Evolutionary conservation across 2,888 invertebrate species (phyloP).

Genomic region (Gastracanthus pulcherrimus): DNA sequence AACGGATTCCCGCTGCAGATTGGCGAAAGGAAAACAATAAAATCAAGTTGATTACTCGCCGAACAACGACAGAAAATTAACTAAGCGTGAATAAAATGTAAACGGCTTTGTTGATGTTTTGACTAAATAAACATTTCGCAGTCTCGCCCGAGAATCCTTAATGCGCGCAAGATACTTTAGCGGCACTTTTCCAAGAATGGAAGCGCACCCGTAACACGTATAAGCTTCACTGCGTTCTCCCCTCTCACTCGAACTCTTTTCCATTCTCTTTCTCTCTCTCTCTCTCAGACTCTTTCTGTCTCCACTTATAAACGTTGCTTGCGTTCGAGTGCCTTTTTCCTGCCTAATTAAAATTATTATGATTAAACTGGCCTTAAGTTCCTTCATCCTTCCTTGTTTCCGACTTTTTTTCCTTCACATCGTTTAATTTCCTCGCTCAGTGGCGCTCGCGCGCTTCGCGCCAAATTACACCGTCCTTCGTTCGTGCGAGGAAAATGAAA

Average conservation of each 20-base stretch:
- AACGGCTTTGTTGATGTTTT: constrained; percentile 10
- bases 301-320: neutral
- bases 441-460: constrained; percentile 22
- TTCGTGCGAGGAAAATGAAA: constrained; percentile 49
- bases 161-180: neutral
- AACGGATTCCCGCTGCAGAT: too few relatives aligned
- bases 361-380: constrained; percentile 65
- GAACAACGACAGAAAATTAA: neutral
- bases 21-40: neutral
- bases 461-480: constrained; percentile 42
- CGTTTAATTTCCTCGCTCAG: constrained; percentile 54
- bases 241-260: neutral
- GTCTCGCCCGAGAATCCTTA: constrained; percentile 13
- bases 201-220: neutral
- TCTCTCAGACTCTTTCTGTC: too few relatives aligned
- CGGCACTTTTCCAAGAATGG: neutral
- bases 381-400: constrained; percentile 21
- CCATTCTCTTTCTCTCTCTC: too few relatives aligned
- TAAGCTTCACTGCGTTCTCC: neutral
- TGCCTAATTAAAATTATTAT: constrained; percentile 69
- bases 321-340: constrained; percentile 38
- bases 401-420: constrained; percentile 13
- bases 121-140: constrained; percentile 31
- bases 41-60: constrained; percentile 22
- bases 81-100: neutral